Conservation (phyloP, 1,140 invertebrate species). For the Drosophila ananassae region DNA sequence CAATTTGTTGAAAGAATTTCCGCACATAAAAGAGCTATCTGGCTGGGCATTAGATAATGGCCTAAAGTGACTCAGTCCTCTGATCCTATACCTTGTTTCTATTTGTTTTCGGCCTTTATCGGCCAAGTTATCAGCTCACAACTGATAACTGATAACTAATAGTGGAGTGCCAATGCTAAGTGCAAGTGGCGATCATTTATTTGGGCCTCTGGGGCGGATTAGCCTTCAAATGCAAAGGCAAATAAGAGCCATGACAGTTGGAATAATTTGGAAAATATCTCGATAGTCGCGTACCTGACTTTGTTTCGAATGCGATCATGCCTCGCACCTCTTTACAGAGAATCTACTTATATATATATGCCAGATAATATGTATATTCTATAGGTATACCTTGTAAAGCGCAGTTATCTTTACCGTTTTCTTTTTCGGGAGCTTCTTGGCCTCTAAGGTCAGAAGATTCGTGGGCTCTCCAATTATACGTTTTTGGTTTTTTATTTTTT, state of each 20-base stretch:
- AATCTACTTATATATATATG: conserved; percentile 21
- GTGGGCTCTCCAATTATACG: conserved; percentile 54
- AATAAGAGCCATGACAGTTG: conserved; percentile 35
- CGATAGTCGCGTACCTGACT: conserved; percentile 40
- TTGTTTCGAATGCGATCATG: conserved; percentile 67
- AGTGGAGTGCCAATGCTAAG: conserved; percentile 51
- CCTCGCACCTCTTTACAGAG: conserved; percentile 21
- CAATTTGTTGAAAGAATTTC: conserved; percentile 18
- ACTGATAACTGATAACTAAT: conserved; percentile 23
- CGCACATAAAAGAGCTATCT: conserved; percentile 24
- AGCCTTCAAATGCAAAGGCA: conserved; percentile 36
- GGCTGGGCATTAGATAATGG: conserved; percentile 24
- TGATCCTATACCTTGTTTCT: conserved; percentile 28
- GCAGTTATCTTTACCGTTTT: conserved; percentile 66
- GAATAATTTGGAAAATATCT: conserved; percentile 36
- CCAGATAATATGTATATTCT: not conserved
- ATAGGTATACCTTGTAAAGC: conserved; percentile 43
- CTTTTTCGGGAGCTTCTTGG: conserved; percentile 32
- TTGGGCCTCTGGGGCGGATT: conserved; percentile 11
- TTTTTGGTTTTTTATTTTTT: conserved; percentile 7
- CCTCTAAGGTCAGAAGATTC: conserved; percentile 63
- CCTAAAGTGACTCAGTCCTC: conserved; percentile 12
- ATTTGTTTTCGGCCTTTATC: conserved; percentile 47
- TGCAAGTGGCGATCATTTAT: conserved; percentile 34
- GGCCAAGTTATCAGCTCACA: conserved; percentile 11